Conservation (phyloP, 2,797 vertebrate genomes). For the Alauda arvensis region DNA sequence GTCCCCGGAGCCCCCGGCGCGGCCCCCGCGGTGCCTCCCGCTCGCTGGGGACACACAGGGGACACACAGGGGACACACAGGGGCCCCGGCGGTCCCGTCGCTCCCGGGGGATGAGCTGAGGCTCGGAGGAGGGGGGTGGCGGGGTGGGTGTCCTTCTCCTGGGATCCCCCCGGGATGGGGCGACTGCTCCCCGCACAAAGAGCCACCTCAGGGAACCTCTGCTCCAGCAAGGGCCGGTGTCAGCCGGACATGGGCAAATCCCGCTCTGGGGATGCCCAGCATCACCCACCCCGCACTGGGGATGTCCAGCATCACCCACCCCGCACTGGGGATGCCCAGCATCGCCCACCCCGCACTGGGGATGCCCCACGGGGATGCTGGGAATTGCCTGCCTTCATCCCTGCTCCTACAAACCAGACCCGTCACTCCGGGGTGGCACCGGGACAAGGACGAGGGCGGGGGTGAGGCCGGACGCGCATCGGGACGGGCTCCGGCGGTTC, state of each 20-base stretch:
- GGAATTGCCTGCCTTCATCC: not conserved
- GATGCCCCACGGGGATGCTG: not conserved
- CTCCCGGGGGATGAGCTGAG: not conserved
- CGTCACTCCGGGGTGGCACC: no score
- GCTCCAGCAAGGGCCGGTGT: not conserved
- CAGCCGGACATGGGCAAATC: accelerated
- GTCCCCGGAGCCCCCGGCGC: not conserved
- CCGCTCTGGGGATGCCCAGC: accelerated
- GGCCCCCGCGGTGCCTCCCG: not conserved
- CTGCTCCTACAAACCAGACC: not conserved
- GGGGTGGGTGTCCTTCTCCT: no score
- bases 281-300: not conserved
- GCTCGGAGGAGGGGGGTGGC: not conserved
- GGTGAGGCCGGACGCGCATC: not conserved
- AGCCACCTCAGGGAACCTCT: accelerated
- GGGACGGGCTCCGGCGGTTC: not conserved
- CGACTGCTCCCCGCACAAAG: accelerated
- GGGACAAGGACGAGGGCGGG: not conserved
- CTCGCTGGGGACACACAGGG: not conserved
- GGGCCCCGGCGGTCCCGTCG: not conserved
- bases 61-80: not conserved
- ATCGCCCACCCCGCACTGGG: not conserved
- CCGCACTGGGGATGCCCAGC: not conserved
- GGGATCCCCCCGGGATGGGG: accelerated
- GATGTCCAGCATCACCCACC: not conserved